Base-by-base conservation (phyloP, 2,888 invertebrate species). In the Orchesella flavescens region DNA sequence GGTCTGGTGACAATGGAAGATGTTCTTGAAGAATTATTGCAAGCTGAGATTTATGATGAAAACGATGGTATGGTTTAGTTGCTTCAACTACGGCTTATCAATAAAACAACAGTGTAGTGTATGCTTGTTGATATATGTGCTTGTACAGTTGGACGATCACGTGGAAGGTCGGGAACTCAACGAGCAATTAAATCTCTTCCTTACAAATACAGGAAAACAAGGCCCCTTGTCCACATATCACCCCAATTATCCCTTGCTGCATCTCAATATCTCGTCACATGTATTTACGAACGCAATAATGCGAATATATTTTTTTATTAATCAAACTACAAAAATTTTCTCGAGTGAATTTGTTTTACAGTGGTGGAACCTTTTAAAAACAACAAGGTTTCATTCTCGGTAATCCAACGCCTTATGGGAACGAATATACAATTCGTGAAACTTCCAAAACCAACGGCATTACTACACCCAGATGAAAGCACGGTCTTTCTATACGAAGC, bases 1-100 rank as follows among this genome's bases (percentile, higher is more conserved):
- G 85, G 85, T 15, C 3, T 85, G 1, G 75, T 85, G 23, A 85
- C 83, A 24, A 13, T 83, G 71, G 83, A 83, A 68, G 83, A 85
- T 23, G 85, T 85, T 24, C 44, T 85, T 13, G 85, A 85, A 43
- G 83, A 83, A 73, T 21, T 85, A 15, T 74, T 85, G 13, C 85
- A 85, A 63, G 44, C 44, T 3, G 85, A 85, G 15, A 85, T 85
- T 59, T 74, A 78, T 63, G 85, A 85, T 57, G 85, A 85, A 44
- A 78, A 69, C 71, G 84, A 84, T 34, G 61, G 75, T 77, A 72
- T 23, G 34, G n/a, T n/a, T n/a, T n/a, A n/a, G n/a, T n/a, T n/a
- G n/a, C n/a, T n/a, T n/a, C n/a, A n/a, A n/a, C n/a, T n/a, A n/a
- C n/a, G n/a, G n/a, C n/a, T n/a, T n/a, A n/a, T n/a, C n/a, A n/a